These are phyloP conservation scores for Dolichopus griseipennis DNA, from an alignment of 2,888 invertebrate species.

Conservation along the genomic window DNA sequence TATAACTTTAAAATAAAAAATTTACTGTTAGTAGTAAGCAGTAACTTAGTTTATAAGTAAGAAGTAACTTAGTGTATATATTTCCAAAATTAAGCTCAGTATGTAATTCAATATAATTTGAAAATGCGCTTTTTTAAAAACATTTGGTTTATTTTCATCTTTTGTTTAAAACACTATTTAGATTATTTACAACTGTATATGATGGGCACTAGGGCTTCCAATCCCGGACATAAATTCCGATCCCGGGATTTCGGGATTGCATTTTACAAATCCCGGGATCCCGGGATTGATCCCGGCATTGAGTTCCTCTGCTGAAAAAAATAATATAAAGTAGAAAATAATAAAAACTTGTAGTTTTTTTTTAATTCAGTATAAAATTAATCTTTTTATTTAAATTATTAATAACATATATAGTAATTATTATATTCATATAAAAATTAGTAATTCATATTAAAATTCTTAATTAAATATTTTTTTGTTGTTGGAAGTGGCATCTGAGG, in stretches of 20 bases:
- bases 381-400: constrained; percentile 3
- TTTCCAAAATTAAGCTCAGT: too few species aligned
- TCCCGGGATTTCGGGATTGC: constrained; percentile 12
- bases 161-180: too few species aligned
- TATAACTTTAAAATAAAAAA: too few species aligned
- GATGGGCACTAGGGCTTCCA: background rate
- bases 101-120: too few species aligned
- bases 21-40: too few species aligned
- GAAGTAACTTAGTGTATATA: too few species aligned
- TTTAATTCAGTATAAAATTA: constrained; percentile 1
- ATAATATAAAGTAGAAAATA: background rate
- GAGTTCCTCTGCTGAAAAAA: background rate
- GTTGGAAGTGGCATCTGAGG: constrained; percentile 6
- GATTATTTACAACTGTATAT: too few species aligned
- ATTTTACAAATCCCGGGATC: constrained; percentile 9
- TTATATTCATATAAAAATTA: background rate
- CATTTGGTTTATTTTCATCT: too few species aligned
- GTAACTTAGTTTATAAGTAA: too few species aligned
- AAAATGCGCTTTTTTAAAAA: too few species aligned
- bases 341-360: background rate
- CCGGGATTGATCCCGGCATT: constrained; percentile 7
- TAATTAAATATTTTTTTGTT: constrained; percentile 8
- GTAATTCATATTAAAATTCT: background rate
- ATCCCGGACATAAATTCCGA: constrained; percentile 7
- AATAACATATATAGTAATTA: constrained; percentile 6